Evolutionary conservation across 2,888 invertebrate species (phyloP).

Genomic region (Horisme vitalbata): DNA sequence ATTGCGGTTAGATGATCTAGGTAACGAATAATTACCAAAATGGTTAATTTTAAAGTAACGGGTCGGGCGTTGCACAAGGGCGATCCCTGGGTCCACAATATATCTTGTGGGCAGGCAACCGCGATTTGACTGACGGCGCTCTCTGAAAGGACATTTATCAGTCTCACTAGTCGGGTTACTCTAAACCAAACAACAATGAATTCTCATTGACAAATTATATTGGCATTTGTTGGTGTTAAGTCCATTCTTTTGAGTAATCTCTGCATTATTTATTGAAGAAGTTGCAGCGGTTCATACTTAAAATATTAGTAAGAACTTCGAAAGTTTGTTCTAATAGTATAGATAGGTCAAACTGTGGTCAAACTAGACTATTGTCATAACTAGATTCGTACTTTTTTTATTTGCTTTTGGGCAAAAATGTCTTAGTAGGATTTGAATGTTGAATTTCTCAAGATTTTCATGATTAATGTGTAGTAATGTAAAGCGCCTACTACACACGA

Average conservation of each 20-base stretch:
- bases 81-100: slow-evolving; percentile 77
- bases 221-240: slow-evolving; percentile 64
- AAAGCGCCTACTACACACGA: too few species aligned
- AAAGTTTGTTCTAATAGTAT: too few species aligned
- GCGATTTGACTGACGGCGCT: slow-evolving; percentile 81
- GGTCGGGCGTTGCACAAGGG: slow-evolving; percentile 67
- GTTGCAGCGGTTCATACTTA: not conserved
- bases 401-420: too few species aligned
- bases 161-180: slow-evolving; percentile 79
- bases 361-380: too few species aligned
- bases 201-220: slow-evolving; percentile 82
- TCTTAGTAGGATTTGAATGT: too few species aligned
- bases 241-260: slow-evolving; percentile 67
- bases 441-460: too few species aligned
- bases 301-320: too few species aligned
- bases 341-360: too few species aligned
- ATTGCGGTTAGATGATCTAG: slow-evolving; percentile 32
- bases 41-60: slow-evolving; percentile 75
- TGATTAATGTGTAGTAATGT: too few species aligned
- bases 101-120: slow-evolving; percentile 82
- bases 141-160: slow-evolving; percentile 82
- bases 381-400: too few species aligned
- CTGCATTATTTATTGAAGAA: slow-evolving; percentile 10
- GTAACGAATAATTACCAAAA: slow-evolving; percentile 55
- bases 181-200: slow-evolving; percentile 82